Evolutionary conservation across 1,140 invertebrate species (phyloP).

Genomic region (Eupeodes corollae): DNA sequence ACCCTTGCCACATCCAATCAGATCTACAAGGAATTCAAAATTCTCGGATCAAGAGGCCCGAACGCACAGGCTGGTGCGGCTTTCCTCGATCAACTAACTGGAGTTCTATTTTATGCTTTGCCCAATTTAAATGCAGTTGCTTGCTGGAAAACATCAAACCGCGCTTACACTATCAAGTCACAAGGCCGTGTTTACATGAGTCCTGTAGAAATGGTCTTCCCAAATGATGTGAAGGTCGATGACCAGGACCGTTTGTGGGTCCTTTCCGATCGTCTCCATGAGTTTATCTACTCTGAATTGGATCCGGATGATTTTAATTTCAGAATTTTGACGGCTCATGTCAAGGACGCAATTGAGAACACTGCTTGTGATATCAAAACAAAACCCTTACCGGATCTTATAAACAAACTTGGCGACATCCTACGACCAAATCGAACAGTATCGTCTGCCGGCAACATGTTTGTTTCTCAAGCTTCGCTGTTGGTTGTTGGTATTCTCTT

Average conservation of each 20-base stretch:
- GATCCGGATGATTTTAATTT: constrained; percentile 58
- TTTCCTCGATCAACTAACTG: constrained; percentile 56
- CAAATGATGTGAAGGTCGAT: constrained; percentile 67
- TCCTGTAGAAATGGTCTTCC: constrained; percentile 60
- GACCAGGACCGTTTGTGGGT: constrained; percentile 59
- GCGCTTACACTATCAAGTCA: constrained; percentile 49
- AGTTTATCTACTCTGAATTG: constrained; percentile 56
- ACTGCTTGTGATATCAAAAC: constrained; percentile 51
- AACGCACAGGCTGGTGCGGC: constrained; percentile 63
- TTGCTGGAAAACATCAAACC: constrained; percentile 61
- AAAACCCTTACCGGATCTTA: constrained; percentile 40
- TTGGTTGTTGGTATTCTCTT: neutral
- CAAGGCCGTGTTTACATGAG: constrained; percentile 59
- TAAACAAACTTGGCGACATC: constrained; percentile 40
- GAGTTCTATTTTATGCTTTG: constrained; percentile 63
- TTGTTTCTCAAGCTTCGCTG: neutral
- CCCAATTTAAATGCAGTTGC: constrained; percentile 64
- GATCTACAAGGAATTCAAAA: constrained; percentile 52
- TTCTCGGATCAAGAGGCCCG: constrained; percentile 53
- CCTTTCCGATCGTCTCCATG: constrained; percentile 55
- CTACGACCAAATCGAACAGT: constrained; percentile 9
- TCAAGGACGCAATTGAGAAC: constrained; percentile 52
- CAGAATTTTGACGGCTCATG: constrained; percentile 53
- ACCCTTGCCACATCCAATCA: constrained; percentile 38
- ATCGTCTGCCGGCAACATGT: too few relatives aligned